Evolutionary conservation across 23 tunicate species (phyloP).

Genomic region (Phallusia fumigata): DNA sequence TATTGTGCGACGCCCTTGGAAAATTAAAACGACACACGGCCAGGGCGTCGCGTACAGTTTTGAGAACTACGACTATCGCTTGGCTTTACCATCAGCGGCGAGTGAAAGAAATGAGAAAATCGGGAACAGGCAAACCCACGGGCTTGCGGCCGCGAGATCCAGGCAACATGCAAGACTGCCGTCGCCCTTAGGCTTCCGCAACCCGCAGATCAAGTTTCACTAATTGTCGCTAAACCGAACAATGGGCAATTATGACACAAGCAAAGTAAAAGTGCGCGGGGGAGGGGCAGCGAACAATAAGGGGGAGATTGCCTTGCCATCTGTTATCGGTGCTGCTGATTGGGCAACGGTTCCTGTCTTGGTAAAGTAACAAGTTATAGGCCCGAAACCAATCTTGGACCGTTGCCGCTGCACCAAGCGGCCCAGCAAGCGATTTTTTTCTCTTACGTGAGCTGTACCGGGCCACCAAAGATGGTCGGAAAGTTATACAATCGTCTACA

Average conservation of each 20-base stretch:
- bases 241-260: conserved; percentile 30
- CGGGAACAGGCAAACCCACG: neutral
- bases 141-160: neutral
- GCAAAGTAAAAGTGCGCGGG: conserved; percentile 44
- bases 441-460: too few species aligned
- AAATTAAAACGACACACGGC: too few species aligned
- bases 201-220: neutral
- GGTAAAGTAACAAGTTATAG: too few species aligned
- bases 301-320: neutral
- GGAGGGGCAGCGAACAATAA: conserved; percentile 2
- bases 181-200: neutral
- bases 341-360: neutral
- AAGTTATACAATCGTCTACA: too few species aligned
- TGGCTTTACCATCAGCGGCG: neutral
- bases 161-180: neutral
- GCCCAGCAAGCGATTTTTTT: too few species aligned
- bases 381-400: too few species aligned
- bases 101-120: neutral
- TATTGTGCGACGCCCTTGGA: too few species aligned
- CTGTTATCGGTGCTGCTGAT: neutral
- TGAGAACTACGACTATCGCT: too few species aligned
- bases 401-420: too few species aligned
- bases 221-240: conserved; percentile 16
- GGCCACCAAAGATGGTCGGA: too few species aligned
- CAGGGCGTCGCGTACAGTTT: too few species aligned